Evolutionary conservation across 2,797 vertebrate species (phyloP).

Genomic region (Eutrigla gurnardus): DNA sequence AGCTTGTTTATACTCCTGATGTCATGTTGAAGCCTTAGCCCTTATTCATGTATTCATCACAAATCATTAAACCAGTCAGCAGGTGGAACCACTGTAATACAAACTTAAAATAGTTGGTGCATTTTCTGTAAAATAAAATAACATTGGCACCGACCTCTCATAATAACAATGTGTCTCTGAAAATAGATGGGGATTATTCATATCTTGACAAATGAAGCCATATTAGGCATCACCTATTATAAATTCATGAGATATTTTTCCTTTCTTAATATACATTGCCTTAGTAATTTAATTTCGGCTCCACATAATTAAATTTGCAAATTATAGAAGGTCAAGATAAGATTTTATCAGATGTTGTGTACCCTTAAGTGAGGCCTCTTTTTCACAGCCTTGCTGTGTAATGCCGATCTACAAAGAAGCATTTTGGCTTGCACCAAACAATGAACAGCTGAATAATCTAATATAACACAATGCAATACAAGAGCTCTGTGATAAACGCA

Average conservation of each 20-base stretch:
- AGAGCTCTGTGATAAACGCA: neutral
- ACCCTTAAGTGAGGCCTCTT: neutral
- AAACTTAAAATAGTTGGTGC: too few species aligned
- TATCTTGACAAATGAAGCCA: constrained; percentile 25
- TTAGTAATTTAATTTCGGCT: constrained; percentile 20
- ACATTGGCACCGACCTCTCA: neutral
- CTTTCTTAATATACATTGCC: constrained; percentile 13
- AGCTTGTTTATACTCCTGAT: neutral
- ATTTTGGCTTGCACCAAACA: neutral
- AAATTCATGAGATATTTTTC: constrained; percentile 11
- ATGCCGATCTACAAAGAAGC: constrained; percentile 1
- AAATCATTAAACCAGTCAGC: neutral
- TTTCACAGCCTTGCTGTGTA: neutral
- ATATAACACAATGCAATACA: neutral
- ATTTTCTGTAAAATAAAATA: neutral
- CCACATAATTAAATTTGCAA: constrained; percentile 19
- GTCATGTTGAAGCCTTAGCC: neutral
- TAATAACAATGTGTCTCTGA: neutral
- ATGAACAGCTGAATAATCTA: neutral
- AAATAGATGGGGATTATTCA: neutral
- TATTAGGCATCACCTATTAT: neutral
- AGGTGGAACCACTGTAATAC: neutral
- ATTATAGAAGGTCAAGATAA: constrained; percentile 25
- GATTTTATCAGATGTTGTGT: constrained; percentile 16
- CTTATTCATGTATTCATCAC: neutral